Conservation (phyloP, 2,888 invertebrate species). For the Leucophenga montana region DNA sequence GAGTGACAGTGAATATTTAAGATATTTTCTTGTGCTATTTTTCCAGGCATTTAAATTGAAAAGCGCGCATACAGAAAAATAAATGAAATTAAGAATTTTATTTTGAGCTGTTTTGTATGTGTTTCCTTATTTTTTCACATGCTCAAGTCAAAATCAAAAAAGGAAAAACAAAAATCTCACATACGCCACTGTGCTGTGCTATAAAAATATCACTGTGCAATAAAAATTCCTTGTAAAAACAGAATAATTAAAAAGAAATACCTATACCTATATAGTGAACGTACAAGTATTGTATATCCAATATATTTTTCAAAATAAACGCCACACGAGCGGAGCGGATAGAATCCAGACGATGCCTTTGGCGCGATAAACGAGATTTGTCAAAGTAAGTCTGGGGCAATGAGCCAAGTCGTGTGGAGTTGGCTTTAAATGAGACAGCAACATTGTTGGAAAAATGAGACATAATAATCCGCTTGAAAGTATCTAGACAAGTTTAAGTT, state of each 20-base stretch:
- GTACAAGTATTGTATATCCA: neutral
- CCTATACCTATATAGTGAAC: neutral
- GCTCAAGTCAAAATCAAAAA: neutral
- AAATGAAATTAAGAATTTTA: neutral
- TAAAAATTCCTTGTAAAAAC: neutral
- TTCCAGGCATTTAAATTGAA: slow-evolving; percentile 10
- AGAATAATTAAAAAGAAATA: neutral
- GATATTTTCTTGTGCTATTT: slow-evolving; percentile 28
- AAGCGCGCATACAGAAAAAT: neutral
- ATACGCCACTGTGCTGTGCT: neutral
- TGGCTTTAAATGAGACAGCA: too few species aligned
- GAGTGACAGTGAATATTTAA: slow-evolving; percentile 32
- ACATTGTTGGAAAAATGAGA: too few species aligned
- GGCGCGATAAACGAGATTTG: slow-evolving; percentile 10
- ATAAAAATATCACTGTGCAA: neutral
- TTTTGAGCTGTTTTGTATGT: neutral
- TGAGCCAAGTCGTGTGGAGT: neutral
- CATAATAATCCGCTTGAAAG: too few species aligned
- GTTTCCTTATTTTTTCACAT: neutral
- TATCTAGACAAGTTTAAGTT: too few species aligned
- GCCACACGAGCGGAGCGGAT: neutral
- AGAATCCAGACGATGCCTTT: slow-evolving; percentile 14
- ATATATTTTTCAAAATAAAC: neutral
- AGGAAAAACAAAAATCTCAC: neutral
- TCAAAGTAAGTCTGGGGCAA: slow-evolving; percentile 3